A percentile compares a stretch with the other conserved stretches of the same genome.
Conservation (phyloP, 53 echinoderm and acorn worm genomes). For the Arbacia lixula region DNA sequence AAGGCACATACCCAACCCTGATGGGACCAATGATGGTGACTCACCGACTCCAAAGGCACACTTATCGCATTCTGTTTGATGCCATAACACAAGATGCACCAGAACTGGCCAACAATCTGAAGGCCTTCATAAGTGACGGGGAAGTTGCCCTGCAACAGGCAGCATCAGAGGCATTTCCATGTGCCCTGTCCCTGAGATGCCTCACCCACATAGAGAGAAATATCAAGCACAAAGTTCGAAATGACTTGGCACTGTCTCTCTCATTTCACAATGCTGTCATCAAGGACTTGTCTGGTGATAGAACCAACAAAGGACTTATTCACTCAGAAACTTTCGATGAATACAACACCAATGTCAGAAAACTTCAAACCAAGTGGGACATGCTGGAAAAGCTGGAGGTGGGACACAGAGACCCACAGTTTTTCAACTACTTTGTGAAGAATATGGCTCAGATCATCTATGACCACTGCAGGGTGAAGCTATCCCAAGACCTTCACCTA, state of each 20-base stretch:
- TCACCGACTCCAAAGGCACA: slow-evolving; percentile 27
- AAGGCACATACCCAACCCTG: not conserved
- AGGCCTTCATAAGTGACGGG: slow-evolving; percentile 27
- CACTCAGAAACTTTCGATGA: slow-evolving; percentile 42
- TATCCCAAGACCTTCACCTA: slow-evolving; percentile 34
- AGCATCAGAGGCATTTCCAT: slow-evolving; percentile 49
- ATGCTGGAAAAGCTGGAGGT: slow-evolving; percentile 36
- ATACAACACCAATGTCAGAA: slow-evolving; percentile 27
- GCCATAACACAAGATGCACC: slow-evolving; percentile 40
- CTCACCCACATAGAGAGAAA: slow-evolving; percentile 46
- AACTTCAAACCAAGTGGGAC: slow-evolving; percentile 54
- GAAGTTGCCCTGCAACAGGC: slow-evolving; percentile 45
- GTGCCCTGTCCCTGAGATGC: slow-evolving; percentile 41
- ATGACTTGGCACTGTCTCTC: slow-evolving; percentile 44
- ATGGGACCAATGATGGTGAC: slow-evolving; percentile 13
- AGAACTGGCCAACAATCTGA: slow-evolving; percentile 20
- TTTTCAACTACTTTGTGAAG: slow-evolving; percentile 38
- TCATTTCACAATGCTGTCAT: slow-evolving; percentile 38
- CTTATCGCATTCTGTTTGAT: slow-evolving; percentile 29
- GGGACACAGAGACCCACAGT: slow-evolving; percentile 26
- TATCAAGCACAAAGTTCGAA: slow-evolving; percentile 33
- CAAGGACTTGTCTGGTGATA: slow-evolving; percentile 37
- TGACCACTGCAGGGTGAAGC: slow-evolving; percentile 44
- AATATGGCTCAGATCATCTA: slow-evolving; percentile 39
- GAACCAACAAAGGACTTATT: slow-evolving; percentile 48